phyloP scores from a whole-genome alignment of 1,140 invertebrate genomes.

The Caligus rogercresseyi region DNA sequence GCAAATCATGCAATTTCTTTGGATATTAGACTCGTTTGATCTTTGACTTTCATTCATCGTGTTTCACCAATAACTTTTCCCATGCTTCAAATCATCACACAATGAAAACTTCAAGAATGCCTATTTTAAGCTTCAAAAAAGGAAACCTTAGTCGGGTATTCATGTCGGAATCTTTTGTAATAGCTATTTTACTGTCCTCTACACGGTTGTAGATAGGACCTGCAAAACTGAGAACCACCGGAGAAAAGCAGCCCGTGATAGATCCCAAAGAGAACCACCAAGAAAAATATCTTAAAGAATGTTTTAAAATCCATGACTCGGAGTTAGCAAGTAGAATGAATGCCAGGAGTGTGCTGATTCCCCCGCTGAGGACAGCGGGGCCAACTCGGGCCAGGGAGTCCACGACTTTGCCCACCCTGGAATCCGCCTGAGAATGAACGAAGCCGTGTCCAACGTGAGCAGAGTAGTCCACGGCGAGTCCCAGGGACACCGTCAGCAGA shows the following conservation, averaged over 20 bases:
- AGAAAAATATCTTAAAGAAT: conserved; percentile 42
- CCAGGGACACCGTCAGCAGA: conserved; percentile 32
- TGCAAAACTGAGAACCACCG: conserved; percentile 36
- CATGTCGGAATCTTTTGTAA: too few species aligned
- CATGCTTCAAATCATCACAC: too few species aligned
- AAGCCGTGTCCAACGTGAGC: conserved; percentile 39
- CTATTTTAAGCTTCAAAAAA: too few species aligned
- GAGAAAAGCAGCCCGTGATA: conserved; percentile 39
- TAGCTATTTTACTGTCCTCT: too few species aligned
- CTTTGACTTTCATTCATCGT: too few species aligned
- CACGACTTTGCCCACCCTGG: conserved; percentile 32
- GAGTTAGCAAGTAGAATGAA: conserved; percentile 34
- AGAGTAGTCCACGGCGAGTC: conserved; percentile 40
- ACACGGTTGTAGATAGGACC: conserved; percentile 29
- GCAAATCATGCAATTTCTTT: too few species aligned
- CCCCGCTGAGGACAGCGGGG: conserved; percentile 36
- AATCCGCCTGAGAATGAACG: conserved; percentile 30
- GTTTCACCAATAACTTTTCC: too few species aligned
- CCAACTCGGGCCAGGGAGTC: conserved; percentile 32
- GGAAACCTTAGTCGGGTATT: too few species aligned
- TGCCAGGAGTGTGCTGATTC: conserved; percentile 36
- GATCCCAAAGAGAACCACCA: conserved; percentile 39
- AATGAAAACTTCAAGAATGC: too few species aligned
- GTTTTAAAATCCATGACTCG: conserved; percentile 33
- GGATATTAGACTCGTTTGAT: too few species aligned